Evolutionary conservation across 2,888 invertebrate species (phyloP), one percentile per base, ranked within the genome.

Genomic region (Dolichomitus sp.): DNA sequence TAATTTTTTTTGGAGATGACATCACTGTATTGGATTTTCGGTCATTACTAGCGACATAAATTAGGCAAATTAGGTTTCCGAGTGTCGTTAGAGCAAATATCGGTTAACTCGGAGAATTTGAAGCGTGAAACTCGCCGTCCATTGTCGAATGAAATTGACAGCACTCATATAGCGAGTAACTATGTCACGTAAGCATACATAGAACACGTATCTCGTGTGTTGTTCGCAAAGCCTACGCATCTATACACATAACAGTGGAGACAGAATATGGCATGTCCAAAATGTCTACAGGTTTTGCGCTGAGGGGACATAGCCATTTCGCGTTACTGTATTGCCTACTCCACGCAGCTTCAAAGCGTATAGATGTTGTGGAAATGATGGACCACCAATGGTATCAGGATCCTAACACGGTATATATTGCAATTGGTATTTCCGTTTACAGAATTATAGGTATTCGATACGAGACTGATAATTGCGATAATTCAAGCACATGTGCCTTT

Each of bases 371-470:
- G n/a, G 30, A 30, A 27, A 57, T 30, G n/a, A 57, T 54, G 61
- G 33, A 52, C 63, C 52, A n/a, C 30, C 19, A 63, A 50, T 14
- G 19, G 42, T 63, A 42, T 52, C 52, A 19, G 33, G 70, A 68
- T 69, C 69, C 17, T 50, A 59, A 59, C 59, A 23, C 59, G 59
- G 23, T 48, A 61, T 78, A 54, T 30, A 63, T 52, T 63, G 27
- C 23, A 61, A 9, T 6, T 6, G 37, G 14, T 48, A 63, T 54
- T 63, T 52, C 37, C 33, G n/a, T n/a, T 23, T 42, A 12, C 19
- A 23, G 14, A 63, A 42, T 63, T 70, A 77, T 17, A 30, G 52
- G 42, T 52, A n/a, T 12, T 11, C 17, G 14, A 54, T 52, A 19
- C 33, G 45, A 52, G 12, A 30, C 11, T 54, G 14, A 63, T 77